Evolutionary conservation across 2,113 vertebrate species (phyloP).

Genomic region (Acrocephalus kingi): DNA sequence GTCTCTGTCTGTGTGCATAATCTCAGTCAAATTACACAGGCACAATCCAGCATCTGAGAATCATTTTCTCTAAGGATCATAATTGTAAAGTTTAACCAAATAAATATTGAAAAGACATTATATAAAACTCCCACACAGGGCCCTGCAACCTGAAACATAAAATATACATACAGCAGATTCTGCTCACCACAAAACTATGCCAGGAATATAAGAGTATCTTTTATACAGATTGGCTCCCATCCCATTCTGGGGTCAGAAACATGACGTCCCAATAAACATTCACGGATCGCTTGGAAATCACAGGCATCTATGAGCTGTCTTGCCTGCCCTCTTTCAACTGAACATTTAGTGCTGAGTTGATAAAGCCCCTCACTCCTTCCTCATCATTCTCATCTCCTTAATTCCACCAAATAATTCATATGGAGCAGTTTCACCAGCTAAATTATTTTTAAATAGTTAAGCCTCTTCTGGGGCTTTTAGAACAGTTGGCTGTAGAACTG

Average conservation of each 20-base stretch:
- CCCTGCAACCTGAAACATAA: constrained; percentile 63
- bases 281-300: constrained; percentile 46
- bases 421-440: background rate
- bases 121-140: constrained; percentile 60
- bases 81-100: constrained; percentile 64
- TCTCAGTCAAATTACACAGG: constrained; percentile 38
- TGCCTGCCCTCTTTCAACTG: background rate
- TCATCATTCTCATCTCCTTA: background rate
- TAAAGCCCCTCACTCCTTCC: constrained; percentile 13
- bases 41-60: constrained; percentile 53
- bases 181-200: constrained; percentile 46
- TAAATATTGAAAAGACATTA: constrained; percentile 68
- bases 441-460: constrained; percentile 11
- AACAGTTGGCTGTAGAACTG: constrained; percentile 3
- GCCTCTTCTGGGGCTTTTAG: constrained; percentile 1
- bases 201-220: constrained; percentile 67
- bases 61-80: constrained; percentile 61
- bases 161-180: constrained; percentile 61
- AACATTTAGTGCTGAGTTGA: constrained; percentile 1
- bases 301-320: constrained; percentile 36
- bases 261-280: constrained; percentile 63
- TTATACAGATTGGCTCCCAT: constrained; percentile 63
- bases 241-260: constrained; percentile 57
- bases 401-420: constrained; percentile 24
- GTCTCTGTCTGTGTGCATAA: constrained; percentile 8